These are phyloP conservation scores for Drosophila kanekoi DNA, from an alignment of 2,888 invertebrate species.

Conservation along the genomic window DNA sequence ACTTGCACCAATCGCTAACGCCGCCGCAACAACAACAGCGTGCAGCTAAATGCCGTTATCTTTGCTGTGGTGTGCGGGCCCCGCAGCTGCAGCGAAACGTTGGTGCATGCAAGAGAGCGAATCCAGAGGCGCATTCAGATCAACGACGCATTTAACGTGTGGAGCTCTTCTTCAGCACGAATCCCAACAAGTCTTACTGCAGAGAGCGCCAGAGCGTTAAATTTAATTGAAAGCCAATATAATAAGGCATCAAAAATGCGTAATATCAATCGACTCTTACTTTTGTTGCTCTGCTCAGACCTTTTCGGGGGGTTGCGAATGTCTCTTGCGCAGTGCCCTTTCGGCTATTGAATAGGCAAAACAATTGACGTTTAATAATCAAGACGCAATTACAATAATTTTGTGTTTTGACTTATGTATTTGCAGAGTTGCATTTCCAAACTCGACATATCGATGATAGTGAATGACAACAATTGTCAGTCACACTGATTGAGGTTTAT, in stretches of 20 bases:
- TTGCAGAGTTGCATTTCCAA: not conserved
- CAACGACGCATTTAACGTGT: conserved; percentile 4
- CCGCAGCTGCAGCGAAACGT: conserved; percentile 16
- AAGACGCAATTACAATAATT: conserved; percentile 2
- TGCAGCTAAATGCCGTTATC: conserved; percentile 66
- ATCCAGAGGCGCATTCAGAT: conserved; percentile 25
- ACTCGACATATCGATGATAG: conserved; percentile 2
- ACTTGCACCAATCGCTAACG: conserved; percentile 78
- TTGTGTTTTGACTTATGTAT: not conserved
- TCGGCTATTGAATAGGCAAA: not conserved
- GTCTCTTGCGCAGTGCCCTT: conserved; percentile 22
- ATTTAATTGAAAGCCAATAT: conserved; percentile 3
- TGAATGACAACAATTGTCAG: conserved; percentile 1
- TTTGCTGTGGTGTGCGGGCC: conserved; percentile 43
- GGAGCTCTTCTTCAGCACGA: conserved; percentile 10
- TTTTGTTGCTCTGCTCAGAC: not conserved
- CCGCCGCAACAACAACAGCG: conserved; percentile 49
- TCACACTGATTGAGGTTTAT: not conserved
- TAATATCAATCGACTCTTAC: conserved; percentile 5
- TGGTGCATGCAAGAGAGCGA: conserved; percentile 20
- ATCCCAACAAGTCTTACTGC: not conserved
- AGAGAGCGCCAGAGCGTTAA: conserved; percentile 1
- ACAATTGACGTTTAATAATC: not conserved
- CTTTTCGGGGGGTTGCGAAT: conserved; percentile 10
- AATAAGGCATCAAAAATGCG: not conserved